A percentile compares a stretch with the other conserved stretches of the same genome.
Conservation (phyloP, 2,888 invertebrate species). For the Schizotus pectinicornis region DNA sequence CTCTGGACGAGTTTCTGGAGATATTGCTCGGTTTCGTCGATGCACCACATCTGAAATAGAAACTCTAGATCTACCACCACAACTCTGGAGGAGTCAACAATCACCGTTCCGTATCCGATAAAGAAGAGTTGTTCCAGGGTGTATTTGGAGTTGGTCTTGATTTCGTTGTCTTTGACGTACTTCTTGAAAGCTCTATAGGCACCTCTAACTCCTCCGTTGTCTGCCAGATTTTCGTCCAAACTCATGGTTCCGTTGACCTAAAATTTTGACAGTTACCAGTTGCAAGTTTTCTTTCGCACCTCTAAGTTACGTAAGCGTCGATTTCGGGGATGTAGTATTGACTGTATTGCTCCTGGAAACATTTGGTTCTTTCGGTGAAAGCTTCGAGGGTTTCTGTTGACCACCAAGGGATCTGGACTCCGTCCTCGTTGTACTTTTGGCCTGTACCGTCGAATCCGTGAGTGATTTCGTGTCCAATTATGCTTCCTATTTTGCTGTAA, state of each 20-base stretch:
- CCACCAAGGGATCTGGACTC: constrained; percentile 55
- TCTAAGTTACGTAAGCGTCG: constrained; percentile 43
- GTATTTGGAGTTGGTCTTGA: constrained; percentile 30
- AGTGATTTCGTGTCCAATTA: constrained; percentile 66
- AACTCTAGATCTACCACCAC: too few relatives aligned
- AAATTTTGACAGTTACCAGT: constrained; percentile 6
- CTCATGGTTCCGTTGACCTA: constrained; percentile 61
- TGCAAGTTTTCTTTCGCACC: background rate
- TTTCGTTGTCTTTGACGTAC: constrained; percentile 19
- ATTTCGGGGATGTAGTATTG: constrained; percentile 55
- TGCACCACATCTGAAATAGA: constrained; percentile 23
- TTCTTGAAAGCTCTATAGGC: constrained; percentile 51
- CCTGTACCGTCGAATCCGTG: constrained; percentile 59
- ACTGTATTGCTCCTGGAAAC: constrained; percentile 58
- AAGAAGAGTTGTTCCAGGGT: constrained; percentile 55
- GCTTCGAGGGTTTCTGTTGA: constrained; percentile 46
- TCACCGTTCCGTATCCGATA: constrained; percentile 56
- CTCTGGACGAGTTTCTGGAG: background rate
- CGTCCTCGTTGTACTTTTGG: constrained; percentile 63
- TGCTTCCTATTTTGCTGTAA: constrained; percentile 63
- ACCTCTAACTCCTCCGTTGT: constrained; percentile 55
- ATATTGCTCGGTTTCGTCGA: constrained; percentile 1
- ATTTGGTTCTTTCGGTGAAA: constrained; percentile 51
- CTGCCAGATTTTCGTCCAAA: constrained; percentile 58
- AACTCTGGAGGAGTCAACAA: background rate